A percentile compares a stretch with the other conserved stretches of the same genome.
Evolutionary conservation across 2,797 vertebrate species (phyloP).

Genomic region (Lophotriccus pileatus): DNA sequence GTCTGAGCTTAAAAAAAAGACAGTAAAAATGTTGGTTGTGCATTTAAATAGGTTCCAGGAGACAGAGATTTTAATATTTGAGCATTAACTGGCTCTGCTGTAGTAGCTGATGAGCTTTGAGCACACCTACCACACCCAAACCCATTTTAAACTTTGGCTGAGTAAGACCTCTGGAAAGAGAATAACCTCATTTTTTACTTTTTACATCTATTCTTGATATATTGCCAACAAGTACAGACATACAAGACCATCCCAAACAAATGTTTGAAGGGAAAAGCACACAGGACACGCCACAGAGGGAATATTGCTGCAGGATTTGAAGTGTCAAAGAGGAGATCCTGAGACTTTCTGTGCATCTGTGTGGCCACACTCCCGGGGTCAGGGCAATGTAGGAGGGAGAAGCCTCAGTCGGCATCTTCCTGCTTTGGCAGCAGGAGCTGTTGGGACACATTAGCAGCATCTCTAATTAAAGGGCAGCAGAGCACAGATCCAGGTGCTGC

Average conservation of each 20-base stretch:
- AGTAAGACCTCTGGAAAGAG: neutral
- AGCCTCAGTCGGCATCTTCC: accelerated
- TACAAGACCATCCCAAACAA: too few relatives aligned
- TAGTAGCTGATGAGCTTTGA: neutral
- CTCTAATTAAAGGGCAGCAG: neutral
- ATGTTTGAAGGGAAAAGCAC: neutral
- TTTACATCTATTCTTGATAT: neutral
- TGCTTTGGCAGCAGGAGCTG: neutral
- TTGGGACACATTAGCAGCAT: neutral
- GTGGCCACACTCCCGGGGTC: neutral
- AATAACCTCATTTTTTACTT: neutral
- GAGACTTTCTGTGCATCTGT: neutral
- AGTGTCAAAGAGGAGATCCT: neutral
- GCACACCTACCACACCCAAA: neutral
- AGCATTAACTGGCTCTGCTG: neutral
- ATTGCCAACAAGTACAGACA: neutral
- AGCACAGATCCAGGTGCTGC: neutral
- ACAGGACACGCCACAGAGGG: neutral
- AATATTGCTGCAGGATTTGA: neutral
- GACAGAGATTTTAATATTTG: neutral
- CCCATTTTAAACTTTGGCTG: neutral
- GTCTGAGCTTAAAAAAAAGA: neutral
- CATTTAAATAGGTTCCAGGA: neutral
- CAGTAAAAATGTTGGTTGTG: neutral
- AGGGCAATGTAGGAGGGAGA: accelerated